Conservation (phyloP, 2,113 vertebrate genomes). For the Dolichotis patagonum region DNA sequence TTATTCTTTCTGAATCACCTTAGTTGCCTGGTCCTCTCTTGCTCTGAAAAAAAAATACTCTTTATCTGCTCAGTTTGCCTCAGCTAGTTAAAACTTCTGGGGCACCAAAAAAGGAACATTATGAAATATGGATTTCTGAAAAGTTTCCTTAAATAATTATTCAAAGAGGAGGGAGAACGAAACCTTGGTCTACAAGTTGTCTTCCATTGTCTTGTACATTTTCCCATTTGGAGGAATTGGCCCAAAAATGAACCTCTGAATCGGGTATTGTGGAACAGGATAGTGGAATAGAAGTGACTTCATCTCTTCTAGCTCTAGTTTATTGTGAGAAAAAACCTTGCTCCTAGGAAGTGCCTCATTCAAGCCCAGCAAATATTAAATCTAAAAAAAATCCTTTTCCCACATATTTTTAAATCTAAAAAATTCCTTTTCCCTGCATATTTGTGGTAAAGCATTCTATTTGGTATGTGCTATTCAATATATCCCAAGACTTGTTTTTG, state of each 20-base stretch:
- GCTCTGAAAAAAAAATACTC: neutral
- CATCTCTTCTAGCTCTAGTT: neutral
- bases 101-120: neutral
- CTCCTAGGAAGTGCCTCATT: neutral
- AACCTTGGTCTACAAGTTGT: neutral
- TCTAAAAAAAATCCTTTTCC: neutral
- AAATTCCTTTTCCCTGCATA: neutral
- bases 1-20: neutral
- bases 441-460: neutral
- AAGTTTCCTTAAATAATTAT: slow-evolving; percentile 42
- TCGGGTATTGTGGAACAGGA: neutral
- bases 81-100: neutral
- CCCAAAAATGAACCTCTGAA: neutral
- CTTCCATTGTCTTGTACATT: neutral
- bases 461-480: neutral
- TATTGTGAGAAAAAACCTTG: slow-evolving; percentile 2
- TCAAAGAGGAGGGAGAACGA: neutral
- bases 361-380: neutral
- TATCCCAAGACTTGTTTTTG: neutral
- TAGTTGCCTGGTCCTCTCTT: neutral
- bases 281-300: neutral
- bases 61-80: neutral
- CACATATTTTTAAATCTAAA: no score
- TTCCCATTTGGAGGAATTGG: neutral
- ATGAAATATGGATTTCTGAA: slow-evolving; percentile 13